Evolutionary conservation across 2,113 vertebrate genomes (phyloP).

Genomic region (Aix galericulata): DNA sequence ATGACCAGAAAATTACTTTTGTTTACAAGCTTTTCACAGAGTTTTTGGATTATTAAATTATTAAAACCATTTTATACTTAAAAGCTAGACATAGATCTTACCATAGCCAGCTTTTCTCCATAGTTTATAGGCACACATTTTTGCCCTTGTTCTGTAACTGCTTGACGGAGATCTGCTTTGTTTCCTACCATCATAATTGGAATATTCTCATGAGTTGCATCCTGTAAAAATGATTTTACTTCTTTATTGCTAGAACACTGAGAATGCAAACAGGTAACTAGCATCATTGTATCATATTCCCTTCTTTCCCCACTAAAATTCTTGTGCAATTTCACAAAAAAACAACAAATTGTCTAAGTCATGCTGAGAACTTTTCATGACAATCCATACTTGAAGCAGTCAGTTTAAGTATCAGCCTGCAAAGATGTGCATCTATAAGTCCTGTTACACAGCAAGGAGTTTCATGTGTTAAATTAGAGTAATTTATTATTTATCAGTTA

Average conservation of each 20-base stretch:
- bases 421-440: neutral
- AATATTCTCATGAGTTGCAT: conserved; percentile 84
- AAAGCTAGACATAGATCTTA: conserved; percentile 56
- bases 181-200: conserved; percentile 98
- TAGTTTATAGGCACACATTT: conserved; percentile 84
- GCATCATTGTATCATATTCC: neutral
- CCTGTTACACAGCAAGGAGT: neutral
- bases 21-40: neutral
- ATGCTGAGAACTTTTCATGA: neutral
- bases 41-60: neutral
- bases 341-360: neutral
- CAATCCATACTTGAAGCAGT: neutral
- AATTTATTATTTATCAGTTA: neutral
- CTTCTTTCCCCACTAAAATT: neutral
- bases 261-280: neutral
- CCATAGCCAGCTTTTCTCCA: conserved; percentile 97
- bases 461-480: neutral
- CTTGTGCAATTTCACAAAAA: neutral
- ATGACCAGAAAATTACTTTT: neutral
- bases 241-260: neutral
- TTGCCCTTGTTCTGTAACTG: conserved; percentile 71
- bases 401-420: neutral
- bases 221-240: conserved; percentile 73
- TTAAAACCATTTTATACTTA: neutral
- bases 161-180: conserved; percentile 89